Percentiles rank a stretch among this genome's conserved stretches.
phyloP scores from a whole-genome alignment of 2,888 invertebrate species.

The Platypus cylindrus region DNA sequence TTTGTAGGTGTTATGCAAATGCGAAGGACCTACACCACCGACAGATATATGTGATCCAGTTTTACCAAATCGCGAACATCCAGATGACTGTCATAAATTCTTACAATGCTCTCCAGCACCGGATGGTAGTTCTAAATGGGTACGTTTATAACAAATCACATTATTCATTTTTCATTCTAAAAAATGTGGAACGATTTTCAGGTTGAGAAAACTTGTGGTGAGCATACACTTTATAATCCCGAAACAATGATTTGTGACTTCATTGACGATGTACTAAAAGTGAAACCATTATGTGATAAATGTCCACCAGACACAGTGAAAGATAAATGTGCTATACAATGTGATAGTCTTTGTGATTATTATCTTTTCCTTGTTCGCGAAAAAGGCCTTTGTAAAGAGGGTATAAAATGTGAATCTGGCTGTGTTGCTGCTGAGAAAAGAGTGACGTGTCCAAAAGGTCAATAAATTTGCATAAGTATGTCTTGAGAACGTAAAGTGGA shows the following conservation, averaged over 20 bases:
- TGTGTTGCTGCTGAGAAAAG: slow-evolving; percentile 25
- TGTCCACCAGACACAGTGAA: slow-evolving; percentile 42
- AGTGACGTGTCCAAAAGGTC: slow-evolving; percentile 37
- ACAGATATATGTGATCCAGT: slow-evolving; percentile 32
- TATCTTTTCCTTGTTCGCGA: slow-evolving; percentile 39
- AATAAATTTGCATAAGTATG: background rate
- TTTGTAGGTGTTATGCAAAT: slow-evolving; percentile 9
- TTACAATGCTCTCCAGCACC: slow-evolving; percentile 43
- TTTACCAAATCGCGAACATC: slow-evolving; percentile 47
- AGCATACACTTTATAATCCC: slow-evolving; percentile 55
- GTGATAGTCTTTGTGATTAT: slow-evolving; percentile 57
- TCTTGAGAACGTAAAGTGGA: background rate
- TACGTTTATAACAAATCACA: background rate
- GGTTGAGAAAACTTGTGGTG: slow-evolving; percentile 53
- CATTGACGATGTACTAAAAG: slow-evolving; percentile 37
- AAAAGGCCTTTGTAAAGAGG: slow-evolving; percentile 35
- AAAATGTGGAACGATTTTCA: background rate
- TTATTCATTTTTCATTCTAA: background rate
- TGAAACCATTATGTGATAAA: slow-evolving; percentile 47
- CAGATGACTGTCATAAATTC: slow-evolving; percentile 54
- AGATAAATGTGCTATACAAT: slow-evolving; percentile 58
- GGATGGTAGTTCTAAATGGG: background rate
- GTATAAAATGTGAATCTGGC: slow-evolving; percentile 33
- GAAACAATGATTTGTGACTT: slow-evolving; percentile 40
- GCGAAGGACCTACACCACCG: slow-evolving; percentile 10